Base-by-base conservation (phyloP, 2,888 invertebrate genomes). In the Tortrix viridana region DNA sequence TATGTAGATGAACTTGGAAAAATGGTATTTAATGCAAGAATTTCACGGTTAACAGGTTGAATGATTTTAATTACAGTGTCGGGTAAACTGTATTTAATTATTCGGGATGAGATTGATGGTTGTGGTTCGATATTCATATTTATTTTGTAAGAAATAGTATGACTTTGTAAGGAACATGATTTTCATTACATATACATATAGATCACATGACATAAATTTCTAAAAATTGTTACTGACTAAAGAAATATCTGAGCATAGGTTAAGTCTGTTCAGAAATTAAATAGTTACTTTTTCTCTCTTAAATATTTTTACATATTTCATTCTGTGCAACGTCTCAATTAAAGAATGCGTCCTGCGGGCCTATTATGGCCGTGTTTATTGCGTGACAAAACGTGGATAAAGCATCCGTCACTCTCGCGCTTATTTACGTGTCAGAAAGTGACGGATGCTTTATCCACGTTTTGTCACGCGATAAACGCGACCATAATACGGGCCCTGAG, bases 241-340 rank as follows among this genome's bases (percentile, higher is more conserved):
- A 9, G 9, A 26, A 7, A 26, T 9, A 26, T 26, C 26, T 26
- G 26, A 26, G 0, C 26, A 9, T 9, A 26, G 26, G 7, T 26
- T 0, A 9, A 9, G 26, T 3, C 7, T 9, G 9, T 26, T 26
- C 26, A 9, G 1, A 26, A 32, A 32, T 4, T 32, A 1, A 12
- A 32, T 22, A 32, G 32, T 32, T 12, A 32, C 32, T 12, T 12
- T 32, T 12, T 12, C 26, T 26, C 7, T 32, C 32, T 12, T 32
- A 32, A 32, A 32, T 32, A 3, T 32, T 9, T 44, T 44, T 12
- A 19, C 18, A 12, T 19, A 44, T 4, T 44, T 44, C 18, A 44
- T 44, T 18, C 18, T 18, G n/a, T 52, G 14, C 32, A 32, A 63
- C 53, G 47, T 58, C 63, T 63, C 53, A 58, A 63, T 63, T 47